Base-by-base conservation (phyloP, 2,113 vertebrate genomes). In the Caretta caretta region DNA sequence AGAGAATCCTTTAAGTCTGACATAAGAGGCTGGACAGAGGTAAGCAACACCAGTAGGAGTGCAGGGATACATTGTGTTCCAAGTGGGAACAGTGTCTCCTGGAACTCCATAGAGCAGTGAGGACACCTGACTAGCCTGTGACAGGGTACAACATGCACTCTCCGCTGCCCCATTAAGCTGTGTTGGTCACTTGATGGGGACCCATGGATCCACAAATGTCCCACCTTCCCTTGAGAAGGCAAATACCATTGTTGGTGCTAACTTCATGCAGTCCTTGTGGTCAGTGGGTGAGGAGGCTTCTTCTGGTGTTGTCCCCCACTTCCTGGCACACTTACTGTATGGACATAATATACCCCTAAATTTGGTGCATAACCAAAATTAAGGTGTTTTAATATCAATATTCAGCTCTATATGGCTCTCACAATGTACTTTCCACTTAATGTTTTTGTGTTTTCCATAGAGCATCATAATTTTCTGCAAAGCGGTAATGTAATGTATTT, bases 391-490 rank as follows among this genome's bases (percentile, higher is more conserved):
- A 87, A 79, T 3, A 3, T 19, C 5, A 76, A 25, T 69, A 89
- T 86, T 88, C 56, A 88, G 8, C 24, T 81, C 86, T 85, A 88
- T 13, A 0, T 12, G n/a, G 62, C 16, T 53, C 16, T 83, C 27
- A 2, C 31, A 81, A 88, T 88, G 51, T 80, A 84, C 12, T 80
- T 51, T 29, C 12, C 65, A 6, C 56, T 59, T 69, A 20, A 76
- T 42, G 6, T 35, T 92, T 81, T 20, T 27, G 6, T 87, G 4
- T 46, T 84, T 20, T 6, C n/a, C 75, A 80, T 35, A 88, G 14
- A 92, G 35, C 53, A 59, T 5, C 17, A 87, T 54, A 49, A 65
- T 90, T 49, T 83, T 81, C 81, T 92, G 20, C 20, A 80, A 82
- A 4, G 12, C 50, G 9, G 16, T 69, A 51, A 88, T 59, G 57